Conservation (phyloP, 2,888 invertebrate species). For the Vannuccia rotundouncinata region DNA sequence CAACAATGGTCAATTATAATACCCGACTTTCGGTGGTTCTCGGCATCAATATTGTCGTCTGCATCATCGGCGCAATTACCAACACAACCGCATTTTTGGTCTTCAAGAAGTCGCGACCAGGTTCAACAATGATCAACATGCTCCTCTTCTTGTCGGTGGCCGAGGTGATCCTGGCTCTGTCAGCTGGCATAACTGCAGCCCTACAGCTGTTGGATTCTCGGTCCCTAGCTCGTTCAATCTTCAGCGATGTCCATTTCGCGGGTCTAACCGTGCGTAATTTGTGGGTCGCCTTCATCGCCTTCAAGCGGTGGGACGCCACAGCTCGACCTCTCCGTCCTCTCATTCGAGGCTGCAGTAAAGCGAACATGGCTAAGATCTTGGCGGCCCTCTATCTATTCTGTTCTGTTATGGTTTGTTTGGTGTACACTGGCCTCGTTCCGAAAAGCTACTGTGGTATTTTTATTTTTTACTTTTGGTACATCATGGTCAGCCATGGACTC, state of each 20-base stretch:
- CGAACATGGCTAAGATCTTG: background rate
- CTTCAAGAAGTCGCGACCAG: background rate
- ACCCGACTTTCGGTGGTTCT: background rate
- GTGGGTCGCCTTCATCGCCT: constrained; percentile 31
- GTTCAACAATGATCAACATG: background rate
- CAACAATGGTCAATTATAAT: no score
- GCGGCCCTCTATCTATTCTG: background rate
- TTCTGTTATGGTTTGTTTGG: background rate
- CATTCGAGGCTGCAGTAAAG: background rate
- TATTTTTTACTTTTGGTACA: constrained; percentile 21
- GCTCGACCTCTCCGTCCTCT: constrained; percentile 17
- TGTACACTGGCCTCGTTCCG: background rate
- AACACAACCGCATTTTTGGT: background rate
- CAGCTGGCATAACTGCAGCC: background rate
- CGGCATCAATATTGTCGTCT: background rate
- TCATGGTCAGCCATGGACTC: background rate
- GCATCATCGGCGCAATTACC: background rate
- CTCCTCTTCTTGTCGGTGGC: background rate
- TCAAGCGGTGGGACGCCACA: constrained; percentile 22
- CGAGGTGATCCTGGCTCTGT: background rate
- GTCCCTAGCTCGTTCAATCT: background rate
- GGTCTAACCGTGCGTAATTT: constrained; percentile 17
- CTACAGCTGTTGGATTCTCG: background rate
- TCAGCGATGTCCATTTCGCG: background rate
- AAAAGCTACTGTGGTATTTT: background rate